These are phyloP conservation scores for Drosophila gaucha DNA, from an alignment of 2,888 invertebrate genomes.

Conservation along the genomic window DNA sequence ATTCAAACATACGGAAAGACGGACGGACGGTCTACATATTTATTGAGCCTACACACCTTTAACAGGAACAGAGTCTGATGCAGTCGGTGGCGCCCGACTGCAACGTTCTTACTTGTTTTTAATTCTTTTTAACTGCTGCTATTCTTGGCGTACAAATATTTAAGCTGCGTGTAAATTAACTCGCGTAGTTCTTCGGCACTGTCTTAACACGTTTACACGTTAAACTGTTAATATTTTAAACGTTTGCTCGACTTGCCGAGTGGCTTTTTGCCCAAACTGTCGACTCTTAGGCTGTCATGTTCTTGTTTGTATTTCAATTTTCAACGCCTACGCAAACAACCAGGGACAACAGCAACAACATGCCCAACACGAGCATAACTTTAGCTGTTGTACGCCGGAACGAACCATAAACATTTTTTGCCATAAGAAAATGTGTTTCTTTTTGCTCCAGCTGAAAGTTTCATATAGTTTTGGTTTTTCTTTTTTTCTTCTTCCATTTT, in stretches of 20 bases:
- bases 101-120: constrained; percentile 35
- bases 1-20: no score
- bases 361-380: constrained; percentile 55
- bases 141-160: constrained; percentile 66
- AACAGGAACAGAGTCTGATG: no score
- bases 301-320: constrained; percentile 74
- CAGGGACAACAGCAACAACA: constrained; percentile 20
- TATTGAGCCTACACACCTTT: no score
- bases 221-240: constrained; percentile 74
- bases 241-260: constrained; percentile 20
- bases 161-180: constrained; percentile 77
- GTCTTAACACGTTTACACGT: constrained; percentile 71
- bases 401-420: constrained; percentile 70
- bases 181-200: constrained; percentile 62
- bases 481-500: constrained; percentile 28
- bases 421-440: constrained; percentile 73
- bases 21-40: no score
- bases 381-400: constrained; percentile 36
- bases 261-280: constrained; percentile 26
- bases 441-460: constrained; percentile 62
- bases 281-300: constrained; percentile 35
- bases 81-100: no score
- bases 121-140: constrained; percentile 58
- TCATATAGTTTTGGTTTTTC: constrained; percentile 7
- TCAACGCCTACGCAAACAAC: constrained; percentile 70